Evolutionary conservation across 2,113 vertebrate species (phyloP), one percentile per base, ranked within the genome.

Genomic region (Hylia prasina): DNA sequence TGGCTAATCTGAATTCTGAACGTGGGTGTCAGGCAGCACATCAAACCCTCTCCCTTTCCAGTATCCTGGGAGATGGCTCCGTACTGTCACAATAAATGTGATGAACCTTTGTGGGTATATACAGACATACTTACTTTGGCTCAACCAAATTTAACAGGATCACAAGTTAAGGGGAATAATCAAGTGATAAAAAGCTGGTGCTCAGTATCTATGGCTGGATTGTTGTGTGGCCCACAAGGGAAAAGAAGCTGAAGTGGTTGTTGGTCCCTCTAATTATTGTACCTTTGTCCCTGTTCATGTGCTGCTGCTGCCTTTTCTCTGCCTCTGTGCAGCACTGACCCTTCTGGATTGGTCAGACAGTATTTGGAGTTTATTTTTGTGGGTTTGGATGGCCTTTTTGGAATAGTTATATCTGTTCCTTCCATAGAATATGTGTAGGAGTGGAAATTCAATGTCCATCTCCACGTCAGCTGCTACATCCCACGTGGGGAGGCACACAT

Each of bases 391-490:
- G 28, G 21, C 20, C 18, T 83, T 60, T 76, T 50, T 37, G 15
- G 37, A 63, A 37, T 9, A 11, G 25, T 0, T 51, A 24, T 30
- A 7, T 75, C 40, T 57, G 8, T 60, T 71, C 18, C 13, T 54
- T 68, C 56, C 21, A 5, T 8, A 20, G 53, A n/a, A 56, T 9
- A 39, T 27, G 30, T 64, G 14, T 22, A 61, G 37, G 57, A 70
- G 11, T 25, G 18, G 37, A 24, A 79, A 68, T 51, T 15, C 58
- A 22, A 1, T 4, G 3, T 70, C 54, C 18, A 35, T 25, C 42
- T 60, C 31, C 7, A 1, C 2, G 0, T 22, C 1, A 9, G 57
- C 57, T 82, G 40, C 39, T 56, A 2, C 23, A 4, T 61, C 50
- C 42, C 37, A 24, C 15, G 0, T 72, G 18, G 13, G 44, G 64